Evolutionary conservation across 2,888 invertebrate genomes (phyloP).

Genomic region (Carpatolechia fugitivella): DNA sequence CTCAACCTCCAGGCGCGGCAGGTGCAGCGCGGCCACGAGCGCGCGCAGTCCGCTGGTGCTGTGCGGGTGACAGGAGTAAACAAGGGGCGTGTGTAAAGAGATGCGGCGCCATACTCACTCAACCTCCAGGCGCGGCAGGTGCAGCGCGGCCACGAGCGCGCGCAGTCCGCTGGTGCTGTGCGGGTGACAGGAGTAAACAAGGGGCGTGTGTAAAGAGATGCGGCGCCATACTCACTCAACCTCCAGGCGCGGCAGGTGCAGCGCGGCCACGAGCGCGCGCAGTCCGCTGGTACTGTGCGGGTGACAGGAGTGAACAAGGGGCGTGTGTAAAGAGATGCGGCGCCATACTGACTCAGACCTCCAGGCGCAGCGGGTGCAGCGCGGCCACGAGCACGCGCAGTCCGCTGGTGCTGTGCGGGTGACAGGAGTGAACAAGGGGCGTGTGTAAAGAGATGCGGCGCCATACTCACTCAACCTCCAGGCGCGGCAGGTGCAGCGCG

Average conservation of each 20-base stretch:
- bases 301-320: constrained; percentile 91
- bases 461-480: constrained; percentile 94
- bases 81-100: no score
- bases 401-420: constrained; percentile 86
- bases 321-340: constrained; percentile 61
- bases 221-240: constrained; percentile 85
- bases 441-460: no score
- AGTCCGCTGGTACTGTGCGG: constrained; percentile 87
- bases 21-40: constrained; percentile 87
- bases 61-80: constrained; percentile 91
- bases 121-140: constrained; percentile 93
- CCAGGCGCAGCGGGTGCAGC: constrained; percentile 90
- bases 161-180: constrained; percentile 85
- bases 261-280: constrained; percentile 86
- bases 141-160: constrained; percentile 87
- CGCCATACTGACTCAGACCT: constrained; percentile 88
- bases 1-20: constrained; percentile 94
- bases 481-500: constrained; percentile 89
- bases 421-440: constrained; percentile 92
- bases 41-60: constrained; percentile 87
- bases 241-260: constrained; percentile 93
- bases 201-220: no score
- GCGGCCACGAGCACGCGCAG: constrained; percentile 87
- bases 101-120: constrained; percentile 82
- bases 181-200: constrained; percentile 92